Conservation (phyloP, 2,113 vertebrate genomes). For the Pachypanchax playfairii region DNA sequence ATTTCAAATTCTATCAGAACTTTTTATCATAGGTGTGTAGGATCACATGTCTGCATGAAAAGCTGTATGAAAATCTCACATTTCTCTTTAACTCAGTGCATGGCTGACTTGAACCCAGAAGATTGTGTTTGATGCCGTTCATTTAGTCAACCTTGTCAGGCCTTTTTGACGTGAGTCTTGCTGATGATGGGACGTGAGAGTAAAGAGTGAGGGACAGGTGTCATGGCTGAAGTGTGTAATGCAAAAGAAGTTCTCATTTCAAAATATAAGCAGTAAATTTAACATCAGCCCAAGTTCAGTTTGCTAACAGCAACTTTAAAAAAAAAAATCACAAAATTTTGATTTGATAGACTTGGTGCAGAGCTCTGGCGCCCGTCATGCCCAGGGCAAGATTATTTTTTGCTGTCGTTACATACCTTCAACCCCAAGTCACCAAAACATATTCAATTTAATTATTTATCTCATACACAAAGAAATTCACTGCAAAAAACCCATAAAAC, state of each 20-base stretch:
- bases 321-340: not conserved
- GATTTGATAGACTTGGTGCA: no score
- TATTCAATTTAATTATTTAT: no score
- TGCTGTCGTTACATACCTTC: no score
- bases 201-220: constrained; percentile 10
- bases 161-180: constrained; percentile 10
- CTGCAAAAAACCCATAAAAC: no score
- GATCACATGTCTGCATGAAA: not conserved
- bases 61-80: not conserved
- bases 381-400: no score
- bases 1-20: constrained; percentile 19
- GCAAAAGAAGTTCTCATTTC: constrained; percentile 4
- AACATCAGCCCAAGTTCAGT: not conserved
- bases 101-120: constrained; percentile 1
- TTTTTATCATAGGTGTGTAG: constrained; percentile 3
- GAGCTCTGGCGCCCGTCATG: no score
- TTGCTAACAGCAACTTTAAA: constrained; percentile 7
- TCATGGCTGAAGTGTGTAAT: not conserved
- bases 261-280: not conserved
- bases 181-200: constrained; percentile 51
- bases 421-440: no score
- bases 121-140: constrained; percentile 49
- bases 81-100: constrained; percentile 1
- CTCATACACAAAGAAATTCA: no score
- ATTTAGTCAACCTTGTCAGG: not conserved